Base-by-base conservation (phyloP, 2,113 vertebrate species). In the Oncorhynchus kisutch region DNA sequence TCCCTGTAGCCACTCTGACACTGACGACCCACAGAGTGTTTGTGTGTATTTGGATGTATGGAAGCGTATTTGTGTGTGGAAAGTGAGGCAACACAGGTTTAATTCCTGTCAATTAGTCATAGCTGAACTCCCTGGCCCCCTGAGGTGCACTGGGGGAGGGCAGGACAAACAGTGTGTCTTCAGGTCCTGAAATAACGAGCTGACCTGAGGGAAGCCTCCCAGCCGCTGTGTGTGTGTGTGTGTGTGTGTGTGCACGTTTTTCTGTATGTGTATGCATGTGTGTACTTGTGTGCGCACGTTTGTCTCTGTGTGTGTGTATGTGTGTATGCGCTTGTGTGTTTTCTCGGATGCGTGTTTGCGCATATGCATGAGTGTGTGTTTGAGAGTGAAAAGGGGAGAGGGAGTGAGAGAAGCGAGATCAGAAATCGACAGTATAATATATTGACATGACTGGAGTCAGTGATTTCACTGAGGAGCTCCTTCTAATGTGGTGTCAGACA, bases 41-140 rank as follows among this genome's bases (percentile, higher is more conserved):
- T 12, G 14, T 54, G 51, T 54, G 51, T 54, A 2, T 16, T 9
- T 14, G 51, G 48, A 29, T 69, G 67, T 69, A 29, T n/a, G 18
- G 3, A 0, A 29, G 29, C 29, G 11, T 66, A 16, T 66, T 6
- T 66, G 22, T 66, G 64, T 66, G n/a, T 27, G 22, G 9, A 3
- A 45, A 27, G 65, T 31, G 65, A 25, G 25, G 2, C 12, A 16
- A 18, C 5, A 5, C 24, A 18, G 2, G 54, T 75, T 66, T 78
- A 67, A 79, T 79, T 76, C 27, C 20, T 27, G 31, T 72, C 59
- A 70, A 78, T 82, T 77, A 82, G 67, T 81, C 69, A 59, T 49
- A 31, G 25, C 51, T 73, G 80, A 78, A 72, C 59, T 62, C n/a
- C n/a, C n/a, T 9, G n/a, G 3, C 59, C n/a, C 29, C 66, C 66